Percentiles rank a stretch among this genome's conserved stretches.
Conservation (phyloP, 2,113 vertebrate genomes). For the Microcebus jonahi region DNA sequence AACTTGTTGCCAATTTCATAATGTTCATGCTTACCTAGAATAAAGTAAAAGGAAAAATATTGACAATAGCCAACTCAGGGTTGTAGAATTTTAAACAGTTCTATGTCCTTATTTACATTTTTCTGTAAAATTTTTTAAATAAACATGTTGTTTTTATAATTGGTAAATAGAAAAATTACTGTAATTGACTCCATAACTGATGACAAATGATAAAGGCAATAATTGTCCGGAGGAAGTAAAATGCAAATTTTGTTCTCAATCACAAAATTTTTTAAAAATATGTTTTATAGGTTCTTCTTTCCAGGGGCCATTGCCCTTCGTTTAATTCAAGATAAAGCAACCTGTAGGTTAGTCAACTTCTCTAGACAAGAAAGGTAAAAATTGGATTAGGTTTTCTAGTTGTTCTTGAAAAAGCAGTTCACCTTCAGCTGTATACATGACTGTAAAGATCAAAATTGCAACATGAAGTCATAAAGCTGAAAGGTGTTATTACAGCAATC, state of each 20-base stretch:
- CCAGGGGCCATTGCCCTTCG: background rate
- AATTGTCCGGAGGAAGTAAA: background rate
- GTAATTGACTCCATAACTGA: background rate
- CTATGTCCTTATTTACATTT: background rate
- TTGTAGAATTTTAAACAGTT: constrained; percentile 27
- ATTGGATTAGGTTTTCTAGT: background rate
- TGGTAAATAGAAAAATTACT: constrained; percentile 1
- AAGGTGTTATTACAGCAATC: background rate
- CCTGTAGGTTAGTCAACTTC: background rate
- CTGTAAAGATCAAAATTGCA: background rate
- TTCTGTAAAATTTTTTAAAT: constrained; percentile 22
- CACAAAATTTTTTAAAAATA: constrained; percentile 6
- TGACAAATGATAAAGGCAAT: background rate
- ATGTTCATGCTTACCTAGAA: background rate
- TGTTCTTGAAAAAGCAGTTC: background rate
- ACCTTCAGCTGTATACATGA: background rate
- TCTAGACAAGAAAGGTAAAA: constrained; percentile 13
- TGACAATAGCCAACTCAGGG: background rate
- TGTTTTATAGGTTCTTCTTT: background rate
- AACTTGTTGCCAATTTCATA: background rate
- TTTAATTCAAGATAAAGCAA: constrained; percentile 7
- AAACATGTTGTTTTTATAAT: background rate
- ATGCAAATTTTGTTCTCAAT: constrained; percentile 19
- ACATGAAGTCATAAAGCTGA: background rate
- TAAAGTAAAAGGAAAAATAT: background rate